Base-by-base conservation (phyloP, 2,113 vertebrate genomes). In the Pseudolaguvia tuberculata region DNA sequence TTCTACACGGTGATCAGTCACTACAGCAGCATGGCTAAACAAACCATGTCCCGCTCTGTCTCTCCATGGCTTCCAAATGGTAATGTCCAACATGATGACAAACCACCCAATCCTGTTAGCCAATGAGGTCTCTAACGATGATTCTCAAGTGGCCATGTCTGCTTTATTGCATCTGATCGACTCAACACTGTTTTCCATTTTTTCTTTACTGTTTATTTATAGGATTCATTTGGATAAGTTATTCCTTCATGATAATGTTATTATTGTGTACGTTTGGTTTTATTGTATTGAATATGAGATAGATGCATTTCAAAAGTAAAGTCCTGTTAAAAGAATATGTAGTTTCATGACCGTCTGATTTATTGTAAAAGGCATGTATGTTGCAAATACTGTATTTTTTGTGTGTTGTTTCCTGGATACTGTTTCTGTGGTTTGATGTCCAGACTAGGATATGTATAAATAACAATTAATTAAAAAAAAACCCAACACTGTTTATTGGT, bases 1-100 rank as follows among this genome's bases (percentile, higher is more conserved):
- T 97, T 99, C 90, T 99, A 99, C 91, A 98, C 96, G 0, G 93
- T 99, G 89, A 98, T 99, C 90, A 99, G 96, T 90, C 96, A 99
- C 87, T 99, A 98, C 93, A 99, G 96, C 85, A 93, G 95, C 84
- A 93, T 98, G 95, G 95, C 96, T 87, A 98, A 98, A 92, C 96
- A 99, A 90, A 97, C 93, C 92, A 94, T 93, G 73, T 96, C 95
- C 21, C 91, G 94, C 80, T 95, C 96, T 0, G 92, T 98, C 61
- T 95, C 95, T 0, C 96, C 96, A 20, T 99, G 95, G 96, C 91
- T 98, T 81, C 94, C 95, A 1, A 93, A 92, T 7, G 93, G 90
- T 25, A 89, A 88, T 0, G 91, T 88, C 81, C 93, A 93, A 83
- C 94, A 94, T 0, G 94, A 96, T 79, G 84, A 90, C 77, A 97